Evolutionary conservation across 2,888 invertebrate genomes (phyloP).

Genomic region (Herminia tarsipennalis): DNA sequence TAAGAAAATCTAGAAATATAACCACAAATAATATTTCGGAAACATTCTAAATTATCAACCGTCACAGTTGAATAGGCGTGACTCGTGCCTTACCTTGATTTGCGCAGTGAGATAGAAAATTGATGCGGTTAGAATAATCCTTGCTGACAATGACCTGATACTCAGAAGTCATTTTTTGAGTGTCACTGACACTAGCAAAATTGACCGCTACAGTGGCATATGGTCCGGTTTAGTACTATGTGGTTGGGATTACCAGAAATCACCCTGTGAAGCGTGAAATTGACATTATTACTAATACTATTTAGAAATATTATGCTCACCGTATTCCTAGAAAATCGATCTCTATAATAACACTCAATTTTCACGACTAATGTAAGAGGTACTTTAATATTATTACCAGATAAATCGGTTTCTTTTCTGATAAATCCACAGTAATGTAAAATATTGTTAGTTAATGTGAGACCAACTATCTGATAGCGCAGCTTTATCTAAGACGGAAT

Average conservation of each 20-base stretch:
- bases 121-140: constrained; percentile 66
- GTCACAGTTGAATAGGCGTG: constrained; percentile 57
- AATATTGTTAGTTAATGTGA: constrained; percentile 52
- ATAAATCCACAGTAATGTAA: constrained; percentile 42
- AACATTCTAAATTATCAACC: constrained; percentile 15
- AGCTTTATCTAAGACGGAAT: constrained; percentile 61
- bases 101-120: constrained; percentile 77
- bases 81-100: constrained; percentile 77
- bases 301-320: background rate
- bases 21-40: constrained; percentile 9
- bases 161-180: constrained; percentile 54
- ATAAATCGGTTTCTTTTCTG: constrained; percentile 15
- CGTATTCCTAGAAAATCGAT: background rate
- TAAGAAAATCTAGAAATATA: background rate
- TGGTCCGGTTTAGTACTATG: constrained; percentile 22
- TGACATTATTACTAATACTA: constrained; percentile 17
- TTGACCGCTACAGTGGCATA: constrained; percentile 27
- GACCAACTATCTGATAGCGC: constrained; percentile 57
- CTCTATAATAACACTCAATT: no score
- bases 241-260: constrained; percentile 48
- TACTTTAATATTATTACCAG: no score
- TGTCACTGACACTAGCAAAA: constrained; percentile 61
- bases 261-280: constrained; percentile 48
- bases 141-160: constrained; percentile 59
- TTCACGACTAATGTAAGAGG: no score